A percentile compares a stretch with the other conserved stretches of the same genome.
Evolutionary conservation across 2,113 vertebrate species (phyloP).

Genomic region (Oncorhynchus masou): DNA sequence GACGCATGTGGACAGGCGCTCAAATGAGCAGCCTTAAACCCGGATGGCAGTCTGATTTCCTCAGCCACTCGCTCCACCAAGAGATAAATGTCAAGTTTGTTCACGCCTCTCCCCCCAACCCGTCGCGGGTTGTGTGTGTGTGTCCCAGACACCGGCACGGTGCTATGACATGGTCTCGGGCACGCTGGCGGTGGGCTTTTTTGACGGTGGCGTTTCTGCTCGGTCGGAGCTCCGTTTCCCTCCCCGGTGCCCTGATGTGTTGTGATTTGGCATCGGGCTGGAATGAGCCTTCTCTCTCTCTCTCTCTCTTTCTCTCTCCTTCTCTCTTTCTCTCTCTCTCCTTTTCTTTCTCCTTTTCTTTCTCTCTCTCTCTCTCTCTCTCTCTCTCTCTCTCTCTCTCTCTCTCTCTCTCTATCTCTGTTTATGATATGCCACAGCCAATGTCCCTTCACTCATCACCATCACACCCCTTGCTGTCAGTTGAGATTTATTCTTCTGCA

Average conservation of each 20-base stretch:
- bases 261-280: neutral
- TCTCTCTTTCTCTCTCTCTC: neutral
- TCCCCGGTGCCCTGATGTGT: neutral
- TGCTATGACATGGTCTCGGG: neutral
- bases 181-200: neutral
- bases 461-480: neutral
- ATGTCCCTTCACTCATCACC: neutral
- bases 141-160: too few species aligned
- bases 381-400: neutral
- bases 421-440: neutral
- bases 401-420: neutral
- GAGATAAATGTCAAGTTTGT: constrained; percentile 29
- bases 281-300: neutral
- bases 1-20: neutral
- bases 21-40: constrained; percentile 18
- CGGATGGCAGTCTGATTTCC: constrained; percentile 19
- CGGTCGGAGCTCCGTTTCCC: neutral
- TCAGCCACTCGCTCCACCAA: constrained; percentile 10
- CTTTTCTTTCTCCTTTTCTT: neutral
- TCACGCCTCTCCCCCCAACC: constrained; percentile 5
- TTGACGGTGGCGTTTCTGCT: neutral
- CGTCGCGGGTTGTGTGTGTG: neutral
- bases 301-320: neutral
- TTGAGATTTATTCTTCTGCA: too few species aligned
- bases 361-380: neutral